Evolutionary conservation across 2,797 vertebrate genomes (phyloP), one percentile per base, ranked within the genome.

Genomic region (Tenualosa ilisha): DNA sequence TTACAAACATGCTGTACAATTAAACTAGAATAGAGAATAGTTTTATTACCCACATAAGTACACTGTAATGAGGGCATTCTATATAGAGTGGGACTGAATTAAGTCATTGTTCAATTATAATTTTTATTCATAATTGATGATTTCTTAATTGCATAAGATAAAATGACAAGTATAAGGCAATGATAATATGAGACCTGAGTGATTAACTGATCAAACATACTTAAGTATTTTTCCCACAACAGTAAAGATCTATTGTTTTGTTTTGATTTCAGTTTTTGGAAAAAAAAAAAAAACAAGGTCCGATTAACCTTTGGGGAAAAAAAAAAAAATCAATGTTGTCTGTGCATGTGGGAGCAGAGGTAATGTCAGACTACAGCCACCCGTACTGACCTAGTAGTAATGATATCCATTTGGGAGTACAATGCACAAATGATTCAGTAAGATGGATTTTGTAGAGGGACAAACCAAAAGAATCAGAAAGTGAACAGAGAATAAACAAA

Each of bases 161-260:
- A 7, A 46, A 46, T 46, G 31, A 46, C 46, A 46, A 46, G 7
- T 46, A 46, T 46, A 46, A 8, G 22, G 8, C 24, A 31, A 31
- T 31, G 31, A 31, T 31, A 31, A 31, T 31, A 31, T 31, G 31
- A 13, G 24, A 31, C 26, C 26, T 65, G 9, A 65, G n/a, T 9
- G 6, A 65, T 40, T 3, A 31, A 72, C 37, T 13, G 65, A 72
- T 65, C 63, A 26, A 31, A 17, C 15, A 0, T 24, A 7, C 59
- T 24, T 24, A 24, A n/a, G 59, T 11, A 1, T 13, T 6, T 72
- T 72, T 40, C 31, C 65, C 26, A 72, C 65, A 68, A 68, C 26
- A 37, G 31, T 68, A 68, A 72, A 40, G 31, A 72, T 72, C 65
- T 15, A 72, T 72, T 72, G 65, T 72, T 72, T 37, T 72, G 65